These are phyloP conservation scores for Andrena cerasifolii DNA, from an alignment of 1,140 invertebrate species.

Conservation along the genomic window DNA sequence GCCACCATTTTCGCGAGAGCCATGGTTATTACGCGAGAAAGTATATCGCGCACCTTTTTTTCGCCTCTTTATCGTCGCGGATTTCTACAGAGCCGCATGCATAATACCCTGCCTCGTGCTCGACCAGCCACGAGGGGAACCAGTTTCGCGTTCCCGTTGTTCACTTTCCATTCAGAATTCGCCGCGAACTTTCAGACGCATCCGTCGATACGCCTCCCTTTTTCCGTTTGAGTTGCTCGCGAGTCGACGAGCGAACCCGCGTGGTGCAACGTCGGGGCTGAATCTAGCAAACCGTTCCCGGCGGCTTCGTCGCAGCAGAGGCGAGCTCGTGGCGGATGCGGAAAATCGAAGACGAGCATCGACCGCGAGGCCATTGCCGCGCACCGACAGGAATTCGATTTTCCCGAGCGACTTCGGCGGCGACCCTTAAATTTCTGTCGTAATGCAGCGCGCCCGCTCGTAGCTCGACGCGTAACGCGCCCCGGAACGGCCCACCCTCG, in stretches of 20 bases:
- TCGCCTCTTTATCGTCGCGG: background rate
- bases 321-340: background rate
- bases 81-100: background rate
- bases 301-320: no score
- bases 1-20: background rate
- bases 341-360: background rate
- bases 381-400: background rate
- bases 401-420: background rate
- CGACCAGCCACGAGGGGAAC: background rate
- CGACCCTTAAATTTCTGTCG: constrained; percentile 1
- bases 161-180: constrained; percentile 3
- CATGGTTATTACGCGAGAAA: constrained; percentile 11
- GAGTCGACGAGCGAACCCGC: background rate
- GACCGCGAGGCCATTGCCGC: background rate
- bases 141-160: background rate
- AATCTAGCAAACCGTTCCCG: background rate
- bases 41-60: background rate
- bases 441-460: background rate
- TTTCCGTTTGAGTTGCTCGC: background rate
- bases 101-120: background rate
- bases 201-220: background rate
- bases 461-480: no score
- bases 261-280: background rate
- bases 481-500: no score
- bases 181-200: background rate